Percentiles rank a stretch among this genome's conserved stretches.
phyloP scores from a whole-genome alignment of 2,888 invertebrate species.

The Lasioglossum marginatum region DNA sequence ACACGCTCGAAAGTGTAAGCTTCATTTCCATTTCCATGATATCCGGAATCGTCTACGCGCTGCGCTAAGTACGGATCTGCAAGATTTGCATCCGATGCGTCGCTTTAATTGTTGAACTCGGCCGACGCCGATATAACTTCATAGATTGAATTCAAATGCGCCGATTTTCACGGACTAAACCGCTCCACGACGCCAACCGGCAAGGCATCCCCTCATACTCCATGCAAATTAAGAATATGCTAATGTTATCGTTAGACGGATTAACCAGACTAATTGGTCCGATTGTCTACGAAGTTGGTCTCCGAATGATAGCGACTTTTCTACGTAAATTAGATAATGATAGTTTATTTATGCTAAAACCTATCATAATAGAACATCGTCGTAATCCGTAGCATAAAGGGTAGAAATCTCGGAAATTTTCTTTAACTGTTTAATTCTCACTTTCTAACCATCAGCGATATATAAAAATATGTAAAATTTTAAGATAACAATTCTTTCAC shows the following conservation, averaged over 20 bases:
- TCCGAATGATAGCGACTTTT: neutral
- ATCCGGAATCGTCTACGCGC: neutral
- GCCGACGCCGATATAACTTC: neutral
- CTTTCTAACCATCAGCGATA: too few relatives aligned
- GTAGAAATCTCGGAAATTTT: too few relatives aligned
- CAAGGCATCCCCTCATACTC: neutral
- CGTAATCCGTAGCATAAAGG: too few relatives aligned
- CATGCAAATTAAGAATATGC: slow-evolving; percentile 16
- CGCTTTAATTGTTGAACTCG: slow-evolving; percentile 20
- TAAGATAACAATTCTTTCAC: too few relatives aligned
- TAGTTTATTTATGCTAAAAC: too few relatives aligned
- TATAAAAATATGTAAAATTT: too few relatives aligned
- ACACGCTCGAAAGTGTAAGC: neutral
- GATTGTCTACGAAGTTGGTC: neutral
- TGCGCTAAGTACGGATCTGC: slow-evolving; percentile 14
- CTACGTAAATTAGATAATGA: neutral
- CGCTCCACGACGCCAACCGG: neutral
- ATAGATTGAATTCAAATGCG: slow-evolving; percentile 22
- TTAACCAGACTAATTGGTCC: neutral
- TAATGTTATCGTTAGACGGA: neutral
- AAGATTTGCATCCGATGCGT: slow-evolving; percentile 26
- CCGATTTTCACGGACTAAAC: neutral
- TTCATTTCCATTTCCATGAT: slow-evolving; percentile 18
- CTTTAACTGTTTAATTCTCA: too few relatives aligned
- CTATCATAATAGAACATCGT: too few relatives aligned